These are phyloP conservation scores for Orchesella cincta DNA, from an alignment of 1,140 invertebrate species.

Conservation along the genomic window DNA sequence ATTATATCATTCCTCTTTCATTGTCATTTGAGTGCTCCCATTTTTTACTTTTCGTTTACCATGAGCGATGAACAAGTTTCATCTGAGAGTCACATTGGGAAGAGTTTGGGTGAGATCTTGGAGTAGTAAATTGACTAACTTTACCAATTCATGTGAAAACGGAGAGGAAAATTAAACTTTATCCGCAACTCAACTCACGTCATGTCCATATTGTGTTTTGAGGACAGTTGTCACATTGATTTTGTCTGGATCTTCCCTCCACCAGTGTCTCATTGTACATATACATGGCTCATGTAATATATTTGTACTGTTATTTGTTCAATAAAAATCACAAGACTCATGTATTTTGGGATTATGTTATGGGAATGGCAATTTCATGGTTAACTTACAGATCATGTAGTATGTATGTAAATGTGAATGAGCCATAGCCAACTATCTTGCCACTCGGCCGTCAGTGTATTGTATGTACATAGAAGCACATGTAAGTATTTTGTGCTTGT, in stretches of 20 bases:
- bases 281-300: no score
- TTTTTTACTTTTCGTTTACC: no score
- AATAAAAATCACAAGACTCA: constrained; percentile 1
- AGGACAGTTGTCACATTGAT: neutral
- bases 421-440: neutral
- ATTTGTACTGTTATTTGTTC: neutral
- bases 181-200: neutral
- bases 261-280: neutral
- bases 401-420: constrained; percentile 9
- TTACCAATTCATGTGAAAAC: neutral
- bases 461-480: neutral
- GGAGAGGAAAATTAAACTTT: neutral
- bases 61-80: no score
- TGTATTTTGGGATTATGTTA: neutral
- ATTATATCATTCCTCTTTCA: no score
- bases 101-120: no score
- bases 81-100: no score
- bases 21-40: no score
- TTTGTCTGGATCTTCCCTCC: neutral
- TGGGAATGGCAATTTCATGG: neutral
- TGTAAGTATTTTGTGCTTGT: no score
- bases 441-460: neutral
- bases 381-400: constrained; percentile 1
- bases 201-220: neutral
- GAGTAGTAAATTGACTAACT: neutral